Conservation (phyloP, 2,888 invertebrate genomes). For the Myopa tessellatipennis region DNA sequence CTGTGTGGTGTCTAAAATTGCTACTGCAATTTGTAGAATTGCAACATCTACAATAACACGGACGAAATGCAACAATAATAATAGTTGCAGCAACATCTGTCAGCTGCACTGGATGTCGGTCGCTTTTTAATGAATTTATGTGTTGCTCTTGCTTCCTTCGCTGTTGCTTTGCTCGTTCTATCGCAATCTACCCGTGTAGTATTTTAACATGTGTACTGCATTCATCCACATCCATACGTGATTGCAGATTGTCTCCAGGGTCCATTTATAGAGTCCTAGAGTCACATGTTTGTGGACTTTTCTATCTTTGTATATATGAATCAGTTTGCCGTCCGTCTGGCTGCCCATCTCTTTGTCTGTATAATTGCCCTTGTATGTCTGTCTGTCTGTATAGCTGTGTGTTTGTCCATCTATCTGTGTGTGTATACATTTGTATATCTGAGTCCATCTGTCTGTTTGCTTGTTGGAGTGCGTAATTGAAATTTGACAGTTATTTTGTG, state of each 20-base stretch:
- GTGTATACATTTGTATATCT: neutral
- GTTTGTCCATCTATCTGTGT: neutral
- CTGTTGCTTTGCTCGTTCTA: slow-evolving; percentile 1
- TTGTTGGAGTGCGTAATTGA: slow-evolving; percentile 34
- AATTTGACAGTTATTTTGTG: slow-evolving; percentile 39
- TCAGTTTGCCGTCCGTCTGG: neutral
- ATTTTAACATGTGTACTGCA: neutral
- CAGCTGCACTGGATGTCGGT: slow-evolving; percentile 26
- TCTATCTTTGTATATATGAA: neutral
- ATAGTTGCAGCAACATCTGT: slow-evolving; percentile 33
- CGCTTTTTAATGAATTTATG: slow-evolving; percentile 28
- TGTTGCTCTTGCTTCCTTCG: slow-evolving; percentile 11
- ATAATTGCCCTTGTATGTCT: no score
- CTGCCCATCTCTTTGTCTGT: neutral
- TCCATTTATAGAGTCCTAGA: slow-evolving; percentile 8
- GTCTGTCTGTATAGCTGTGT: slow-evolving; percentile 9
- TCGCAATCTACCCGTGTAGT: neutral
- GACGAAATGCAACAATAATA: slow-evolving; percentile 4
- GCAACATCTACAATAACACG: slow-evolving; percentile 39
- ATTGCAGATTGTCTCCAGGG: slow-evolving; percentile 23
- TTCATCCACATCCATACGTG: slow-evolving; percentile 2
- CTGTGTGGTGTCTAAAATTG: slow-evolving; percentile 43
- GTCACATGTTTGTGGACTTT: neutral
- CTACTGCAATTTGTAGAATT: slow-evolving; percentile 52
- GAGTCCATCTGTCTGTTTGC: neutral